Percentiles rank a stretch among this genome's conserved stretches.
These are phyloP conservation scores for Pheosia tremula DNA, from an alignment of 2,888 invertebrate genomes.

Conservation along the genomic window DNA sequence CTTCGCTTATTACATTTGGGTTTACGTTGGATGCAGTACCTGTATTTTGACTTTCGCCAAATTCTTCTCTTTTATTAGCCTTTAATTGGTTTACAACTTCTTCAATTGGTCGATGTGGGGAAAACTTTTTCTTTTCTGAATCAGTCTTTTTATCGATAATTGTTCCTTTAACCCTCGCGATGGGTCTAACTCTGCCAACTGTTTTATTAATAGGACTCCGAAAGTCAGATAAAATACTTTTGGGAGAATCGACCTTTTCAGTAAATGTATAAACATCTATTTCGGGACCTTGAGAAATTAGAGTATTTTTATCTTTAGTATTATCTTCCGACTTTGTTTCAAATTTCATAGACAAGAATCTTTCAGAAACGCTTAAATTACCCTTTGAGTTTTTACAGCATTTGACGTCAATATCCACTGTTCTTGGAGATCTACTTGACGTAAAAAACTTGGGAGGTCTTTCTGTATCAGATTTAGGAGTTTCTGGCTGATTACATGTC, in stretches of 20 bases:
- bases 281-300: constrained; percentile 73
- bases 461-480: constrained; percentile 70
- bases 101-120: constrained; percentile 77
- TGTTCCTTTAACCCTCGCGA: constrained; percentile 80
- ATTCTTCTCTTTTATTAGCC: constrained; percentile 73
- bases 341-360: constrained; percentile 72
- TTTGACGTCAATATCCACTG: constrained; percentile 77
- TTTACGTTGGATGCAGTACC: constrained; percentile 43
- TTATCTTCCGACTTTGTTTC: constrained; percentile 68
- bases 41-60: constrained; percentile 41
- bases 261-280: constrained; percentile 80
- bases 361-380: constrained; percentile 74
- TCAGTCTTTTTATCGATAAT: constrained; percentile 76
- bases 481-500: constrained; percentile 45
- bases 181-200: constrained; percentile 75
- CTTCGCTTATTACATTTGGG: constrained; percentile 36
- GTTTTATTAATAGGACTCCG: constrained; percentile 71
- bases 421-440: constrained; percentile 71
- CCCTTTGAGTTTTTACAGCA: constrained; percentile 77
- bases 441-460: constrained; percentile 79
- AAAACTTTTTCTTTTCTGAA: constrained; percentile 75
- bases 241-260: constrained; percentile 79
- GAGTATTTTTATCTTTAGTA: constrained; percentile 65
- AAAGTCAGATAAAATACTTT: constrained; percentile 76
- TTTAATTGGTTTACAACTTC: constrained; percentile 78